Conservation (phyloP, 2,797 vertebrate genomes). For the Megaceryle alcyon region DNA sequence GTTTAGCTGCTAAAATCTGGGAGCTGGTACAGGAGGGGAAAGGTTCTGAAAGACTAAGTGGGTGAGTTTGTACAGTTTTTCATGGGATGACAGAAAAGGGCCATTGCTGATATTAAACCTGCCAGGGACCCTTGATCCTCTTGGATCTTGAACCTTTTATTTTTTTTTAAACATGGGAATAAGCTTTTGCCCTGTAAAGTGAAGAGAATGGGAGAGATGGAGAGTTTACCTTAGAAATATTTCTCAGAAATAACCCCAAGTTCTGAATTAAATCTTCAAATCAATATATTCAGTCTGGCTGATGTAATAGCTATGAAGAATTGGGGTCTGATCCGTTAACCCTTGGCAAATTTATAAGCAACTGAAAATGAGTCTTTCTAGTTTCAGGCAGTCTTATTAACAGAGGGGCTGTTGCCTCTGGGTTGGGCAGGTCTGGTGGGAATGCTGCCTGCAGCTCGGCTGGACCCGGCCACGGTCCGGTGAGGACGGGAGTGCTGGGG, state of each 20-base stretch:
- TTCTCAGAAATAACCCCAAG: constrained; percentile 20
- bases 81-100: background rate
- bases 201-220: background rate
- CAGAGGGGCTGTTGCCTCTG: background rate
- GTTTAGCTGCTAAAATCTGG: background rate
- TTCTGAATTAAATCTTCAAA: constrained; percentile 22
- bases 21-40: background rate
- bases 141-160: background rate
- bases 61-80: background rate
- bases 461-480: fast-evolving
- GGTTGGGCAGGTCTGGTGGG: background rate
- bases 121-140: background rate
- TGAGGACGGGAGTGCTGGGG: background rate
- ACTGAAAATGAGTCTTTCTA: background rate
- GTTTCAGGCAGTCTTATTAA: background rate
- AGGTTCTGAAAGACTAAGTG: background rate
- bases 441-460: fast-evolving
- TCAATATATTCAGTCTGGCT: background rate
- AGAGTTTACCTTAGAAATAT: background rate
- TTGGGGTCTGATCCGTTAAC: background rate
- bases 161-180: background rate
- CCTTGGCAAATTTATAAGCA: background rate
- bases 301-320: background rate
- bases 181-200: background rate
- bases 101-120: background rate